Conservation (phyloP, 2,888 invertebrate genomes). For the Rhagonycha fulva region DNA sequence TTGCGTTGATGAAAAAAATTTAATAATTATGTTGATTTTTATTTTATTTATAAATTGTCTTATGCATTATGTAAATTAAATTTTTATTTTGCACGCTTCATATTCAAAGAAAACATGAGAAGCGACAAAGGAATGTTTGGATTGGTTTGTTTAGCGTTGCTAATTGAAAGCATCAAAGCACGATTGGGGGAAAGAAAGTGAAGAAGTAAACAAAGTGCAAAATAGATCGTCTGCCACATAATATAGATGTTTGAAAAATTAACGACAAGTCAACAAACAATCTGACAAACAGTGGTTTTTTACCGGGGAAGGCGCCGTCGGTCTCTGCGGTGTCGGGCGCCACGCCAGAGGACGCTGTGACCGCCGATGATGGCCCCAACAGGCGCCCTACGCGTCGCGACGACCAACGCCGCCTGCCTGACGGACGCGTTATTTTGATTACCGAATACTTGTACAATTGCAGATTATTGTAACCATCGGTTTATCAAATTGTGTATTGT, state of each 20-base stretch:
- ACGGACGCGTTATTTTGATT: conserved; percentile 45
- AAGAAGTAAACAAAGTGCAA: conserved; percentile 30
- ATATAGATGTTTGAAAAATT: conserved; percentile 42
- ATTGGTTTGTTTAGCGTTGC: not conserved
- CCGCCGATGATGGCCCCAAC: conserved; percentile 60
- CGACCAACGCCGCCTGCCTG: conserved; percentile 49
- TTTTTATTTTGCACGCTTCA: too few relatives aligned
- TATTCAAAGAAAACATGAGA: not conserved
- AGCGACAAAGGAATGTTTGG: not conserved
- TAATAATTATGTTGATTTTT: not conserved
- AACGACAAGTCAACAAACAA: conserved; percentile 51
- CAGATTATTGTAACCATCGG: conserved; percentile 44
- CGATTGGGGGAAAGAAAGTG: not conserved
- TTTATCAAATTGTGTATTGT: not conserved
- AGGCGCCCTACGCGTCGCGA: conserved; percentile 57
- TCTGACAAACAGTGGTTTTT: conserved; percentile 48
- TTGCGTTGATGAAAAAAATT: not conserved
- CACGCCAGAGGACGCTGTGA: conserved; percentile 55
- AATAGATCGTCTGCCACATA: conserved; percentile 27
- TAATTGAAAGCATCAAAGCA: not conserved
- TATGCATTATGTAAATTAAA: too few relatives aligned
- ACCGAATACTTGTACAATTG: conserved; percentile 46
- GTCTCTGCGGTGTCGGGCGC: conserved; percentile 51
- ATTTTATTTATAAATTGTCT: not conserved
- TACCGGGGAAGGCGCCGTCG: conserved; percentile 40